Conservation (phyloP, 2,797 vertebrate species). For the Molossus molossus region DNA sequence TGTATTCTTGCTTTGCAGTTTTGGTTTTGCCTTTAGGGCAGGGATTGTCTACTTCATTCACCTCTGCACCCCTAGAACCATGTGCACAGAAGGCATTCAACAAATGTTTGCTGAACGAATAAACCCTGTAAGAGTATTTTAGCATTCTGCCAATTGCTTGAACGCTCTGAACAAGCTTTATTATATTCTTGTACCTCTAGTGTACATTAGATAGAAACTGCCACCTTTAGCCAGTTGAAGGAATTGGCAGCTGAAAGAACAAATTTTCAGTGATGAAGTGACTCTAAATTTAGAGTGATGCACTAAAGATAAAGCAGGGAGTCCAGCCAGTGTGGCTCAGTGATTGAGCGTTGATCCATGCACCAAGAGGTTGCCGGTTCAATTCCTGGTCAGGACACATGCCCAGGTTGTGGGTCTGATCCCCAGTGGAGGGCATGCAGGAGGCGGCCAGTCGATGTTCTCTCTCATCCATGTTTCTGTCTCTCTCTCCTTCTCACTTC, state of each 20-base stretch:
- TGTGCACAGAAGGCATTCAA: neutral
- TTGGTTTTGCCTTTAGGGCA: neutral
- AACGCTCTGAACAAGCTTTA: neutral
- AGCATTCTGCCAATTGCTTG: neutral
- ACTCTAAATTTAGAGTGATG: conserved; percentile 52
- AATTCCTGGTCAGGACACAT: too few relatives aligned
- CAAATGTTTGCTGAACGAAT: neutral
- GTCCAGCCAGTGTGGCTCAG: too few relatives aligned
- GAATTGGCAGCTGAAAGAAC: neutral
- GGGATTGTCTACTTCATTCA: neutral
- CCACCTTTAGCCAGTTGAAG: neutral
- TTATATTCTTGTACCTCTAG: neutral
- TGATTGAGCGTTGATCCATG: too few relatives aligned
- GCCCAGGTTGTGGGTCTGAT: too few relatives aligned
- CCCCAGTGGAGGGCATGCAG: too few relatives aligned
- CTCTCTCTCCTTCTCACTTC: too few relatives aligned
- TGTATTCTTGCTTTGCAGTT: neutral
- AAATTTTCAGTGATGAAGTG: neutral
- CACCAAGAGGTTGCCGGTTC: too few relatives aligned
- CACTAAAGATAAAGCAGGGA: conserved; percentile 8
- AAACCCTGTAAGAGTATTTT: neutral
- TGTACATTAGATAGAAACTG: neutral
- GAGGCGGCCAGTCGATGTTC: too few relatives aligned
- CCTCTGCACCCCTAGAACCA: neutral
- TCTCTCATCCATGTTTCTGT: too few relatives aligned